Evolutionary conservation across 1,140 invertebrate species (phyloP), one percentile per base, ranked within the genome.

Genomic region (Eumaeus atala): DNA sequence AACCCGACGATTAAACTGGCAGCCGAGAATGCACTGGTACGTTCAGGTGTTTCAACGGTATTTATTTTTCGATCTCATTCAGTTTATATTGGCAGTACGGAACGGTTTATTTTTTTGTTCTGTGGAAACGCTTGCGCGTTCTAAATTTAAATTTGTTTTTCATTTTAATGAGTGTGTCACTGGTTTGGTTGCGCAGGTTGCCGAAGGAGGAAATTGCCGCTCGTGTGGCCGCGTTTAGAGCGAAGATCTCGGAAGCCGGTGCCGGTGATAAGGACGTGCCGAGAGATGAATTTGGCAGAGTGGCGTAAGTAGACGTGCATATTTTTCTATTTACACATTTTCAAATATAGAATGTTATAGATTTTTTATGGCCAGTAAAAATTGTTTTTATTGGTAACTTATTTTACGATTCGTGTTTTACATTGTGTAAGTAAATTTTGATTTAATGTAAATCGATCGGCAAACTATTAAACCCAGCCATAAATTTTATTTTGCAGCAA

Each of bases 201-300:
- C 89, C 90, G 42, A 90, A 92, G 68, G 93, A 95, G 68, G 93
- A 95, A 75, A 95, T 97, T 60, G 91, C 92, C 61, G 88, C 91
- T 65, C 95, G 95, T 69, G 93, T 97, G 40, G 90, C 91, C 21
- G 91, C 92, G 42, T 97, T 94, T 83, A 89, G 96, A 28, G 91
- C 91, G 70, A 94, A 95, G 88, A 89, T 97, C 62, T 90, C 94
- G 72, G 91, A 92, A 55, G 90, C 92, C 65, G 72, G 80, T 42
- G 88, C 87, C 67, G 74, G 85, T 61, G 88, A 86, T 14, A 87
- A 83, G 68, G 87, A 90, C 71, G 72, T 91, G 62, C 87, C 91
- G 36, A 90, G 90, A 67, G 93, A 95, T 89, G 91, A 94, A 77
- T 92, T 91, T 79, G 94, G 93, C 54, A 89, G 93, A 80, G 90